These are phyloP conservation scores for Wasmannia auropunctata DNA, from an alignment of 1,140 invertebrate species.

Conservation along the genomic window DNA sequence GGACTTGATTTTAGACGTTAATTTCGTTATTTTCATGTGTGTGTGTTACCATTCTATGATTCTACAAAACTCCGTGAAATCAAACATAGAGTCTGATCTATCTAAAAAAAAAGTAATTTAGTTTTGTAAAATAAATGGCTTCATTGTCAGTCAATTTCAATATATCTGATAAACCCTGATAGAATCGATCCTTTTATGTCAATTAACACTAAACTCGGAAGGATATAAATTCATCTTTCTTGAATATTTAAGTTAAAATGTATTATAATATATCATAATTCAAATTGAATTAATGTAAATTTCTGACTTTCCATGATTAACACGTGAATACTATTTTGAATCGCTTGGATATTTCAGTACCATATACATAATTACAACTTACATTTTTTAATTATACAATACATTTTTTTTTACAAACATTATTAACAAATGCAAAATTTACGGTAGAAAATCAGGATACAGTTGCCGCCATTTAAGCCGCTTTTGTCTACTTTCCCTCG, in stretches of 20 bases:
- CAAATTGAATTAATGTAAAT: background rate
- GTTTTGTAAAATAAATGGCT: background rate
- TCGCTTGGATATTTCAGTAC: background rate
- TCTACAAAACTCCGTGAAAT: background rate
- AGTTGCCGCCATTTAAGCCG: background rate
- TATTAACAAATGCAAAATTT: constrained; percentile 16
- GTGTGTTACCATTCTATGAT: background rate
- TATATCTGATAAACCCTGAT: background rate
- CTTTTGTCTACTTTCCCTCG: constrained; percentile 12
- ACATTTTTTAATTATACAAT: background rate
- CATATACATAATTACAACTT: background rate
- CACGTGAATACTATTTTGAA: background rate
- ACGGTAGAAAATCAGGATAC: background rate
- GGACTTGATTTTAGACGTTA: no score
- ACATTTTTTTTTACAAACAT: constrained; percentile 9
- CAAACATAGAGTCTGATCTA: background rate
- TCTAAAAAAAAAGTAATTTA: background rate
- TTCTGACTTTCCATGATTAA: background rate
- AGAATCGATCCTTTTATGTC: background rate
- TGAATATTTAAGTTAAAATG: background rate
- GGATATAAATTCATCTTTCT: background rate
- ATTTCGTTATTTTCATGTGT: background rate
- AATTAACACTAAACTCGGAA: background rate
- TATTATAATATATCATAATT: background rate
- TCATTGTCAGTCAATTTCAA: background rate